Evolutionary conservation across 1,140 invertebrate genomes (phyloP), one percentile per base, ranked within the genome.

Genomic region (Ips typographus): DNA sequence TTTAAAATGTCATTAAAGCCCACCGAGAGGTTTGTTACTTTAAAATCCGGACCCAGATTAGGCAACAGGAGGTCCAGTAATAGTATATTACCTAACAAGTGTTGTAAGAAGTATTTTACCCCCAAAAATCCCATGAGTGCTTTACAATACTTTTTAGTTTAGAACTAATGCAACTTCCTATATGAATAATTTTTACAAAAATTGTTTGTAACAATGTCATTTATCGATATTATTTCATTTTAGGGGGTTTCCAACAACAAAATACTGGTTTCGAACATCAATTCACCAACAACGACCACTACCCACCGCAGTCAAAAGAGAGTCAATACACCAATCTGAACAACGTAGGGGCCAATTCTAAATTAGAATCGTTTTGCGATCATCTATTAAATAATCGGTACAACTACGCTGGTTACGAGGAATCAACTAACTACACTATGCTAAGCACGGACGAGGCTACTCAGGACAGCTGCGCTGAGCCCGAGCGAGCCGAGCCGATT

Each of bases 291-390:
- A 69, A 56, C 70, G 79, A 55, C 60, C 22, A 22, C 22, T 61
- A 60, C 8, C 55, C 57, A 39, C 22, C 36, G 52, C 65, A 78
- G n/a, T 68, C 68, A 53, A 84, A 85, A 77, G 79, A 77, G 62
- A 77, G 80, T 71, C 82, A 85, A 75, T 87, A 87, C 72, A 85
- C 84, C 38, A 85, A 81, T 76, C 77, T 86, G 73, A 83, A 84
- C 79, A 52, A 43, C 39, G 80, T 85, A 72, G 83, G 83, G 76
- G 74, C 81, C 83, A 88, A 80, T 82, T 87, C 82, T 79, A 90
- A 89, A 81, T 82, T 90, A 69, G 89, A 91, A 80, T 86, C 87
- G 1, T 89, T 89, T 71, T 88, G 89, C 47, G 89, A 90, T 69
- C 79, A 65, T 44, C 40, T 89, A 39, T 80, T 89, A 3, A 85